Percentiles rank a stretch among this genome's conserved stretches.
These are phyloP conservation scores for Drosophila subquinaria DNA, from an alignment of 2,888 invertebrate genomes.

Conservation along the genomic window DNA sequence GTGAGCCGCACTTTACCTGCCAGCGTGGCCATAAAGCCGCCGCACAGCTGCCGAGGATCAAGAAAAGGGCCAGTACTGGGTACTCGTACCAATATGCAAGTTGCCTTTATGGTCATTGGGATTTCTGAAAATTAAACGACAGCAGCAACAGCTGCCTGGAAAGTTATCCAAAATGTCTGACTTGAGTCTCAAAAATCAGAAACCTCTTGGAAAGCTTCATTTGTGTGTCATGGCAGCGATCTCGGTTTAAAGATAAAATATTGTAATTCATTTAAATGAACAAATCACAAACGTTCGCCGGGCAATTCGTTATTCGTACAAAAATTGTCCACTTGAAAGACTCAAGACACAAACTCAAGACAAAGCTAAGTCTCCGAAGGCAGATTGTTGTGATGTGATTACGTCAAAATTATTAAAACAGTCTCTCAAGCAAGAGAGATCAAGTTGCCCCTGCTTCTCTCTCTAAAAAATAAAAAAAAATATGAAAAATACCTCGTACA, in stretches of 20 bases:
- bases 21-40: slow-evolving; percentile 19
- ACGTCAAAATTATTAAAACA: slow-evolving; percentile 82
- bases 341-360: slow-evolving; percentile 29
- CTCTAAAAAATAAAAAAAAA: slow-evolving; percentile 4
- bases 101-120: slow-evolving; percentile 50
- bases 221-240: slow-evolving; percentile 58
- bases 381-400: slow-evolving; percentile 80
- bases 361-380: slow-evolving; percentile 52
- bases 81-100: background rate
- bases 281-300: slow-evolving; percentile 63
- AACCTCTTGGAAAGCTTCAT: slow-evolving; percentile 50
- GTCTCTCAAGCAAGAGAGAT: slow-evolving; percentile 59
- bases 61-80: background rate
- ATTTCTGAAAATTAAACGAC: slow-evolving; percentile 35
- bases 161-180: slow-evolving; percentile 61
- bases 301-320: slow-evolving; percentile 41
- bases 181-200: slow-evolving; percentile 33
- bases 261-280: slow-evolving; percentile 81
- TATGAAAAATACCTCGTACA: slow-evolving; percentile 1
- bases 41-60: slow-evolving; percentile 46
- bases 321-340: slow-evolving; percentile 67
- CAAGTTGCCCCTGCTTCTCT: slow-evolving; percentile 26
- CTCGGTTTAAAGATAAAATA: slow-evolving; percentile 77
- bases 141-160: slow-evolving; percentile 51
- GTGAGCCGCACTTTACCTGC: slow-evolving; percentile 58